These are phyloP conservation scores for Microcebus lehilahytsara DNA, from an alignment of 2,113 vertebrate genomes.

Conservation along the genomic window DNA sequence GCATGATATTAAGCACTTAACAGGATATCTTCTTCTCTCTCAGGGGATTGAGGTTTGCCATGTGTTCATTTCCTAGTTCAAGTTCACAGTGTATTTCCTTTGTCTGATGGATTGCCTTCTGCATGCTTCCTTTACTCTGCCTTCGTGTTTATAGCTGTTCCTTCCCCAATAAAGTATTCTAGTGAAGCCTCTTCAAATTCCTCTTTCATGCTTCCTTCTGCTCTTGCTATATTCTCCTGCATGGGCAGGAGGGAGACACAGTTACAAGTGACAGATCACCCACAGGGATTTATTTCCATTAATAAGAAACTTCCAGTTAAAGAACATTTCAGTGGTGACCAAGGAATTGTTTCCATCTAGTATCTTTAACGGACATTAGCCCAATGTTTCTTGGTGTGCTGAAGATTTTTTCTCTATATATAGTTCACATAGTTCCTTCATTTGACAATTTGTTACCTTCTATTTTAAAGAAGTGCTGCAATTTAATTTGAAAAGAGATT, in stretches of 20 bases:
- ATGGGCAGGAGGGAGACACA: neutral
- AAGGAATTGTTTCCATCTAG: neutral
- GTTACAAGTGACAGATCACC: neutral
- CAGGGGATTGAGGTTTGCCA: neutral
- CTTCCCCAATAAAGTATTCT: neutral
- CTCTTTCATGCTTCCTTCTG: neutral
- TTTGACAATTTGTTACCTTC: neutral
- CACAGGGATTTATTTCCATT: neutral
- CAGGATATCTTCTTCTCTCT: neutral
- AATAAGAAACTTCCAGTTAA: neutral
- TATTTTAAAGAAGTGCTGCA: neutral
- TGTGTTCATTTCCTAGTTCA: neutral
- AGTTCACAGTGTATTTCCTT: neutral
- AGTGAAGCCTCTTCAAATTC: neutral
- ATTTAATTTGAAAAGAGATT: slow-evolving; percentile 41
- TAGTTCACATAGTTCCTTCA: neutral
- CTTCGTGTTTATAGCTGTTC: neutral
- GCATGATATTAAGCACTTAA: neutral
- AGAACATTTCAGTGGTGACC: neutral
- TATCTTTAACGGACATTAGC: slow-evolving; percentile 4
- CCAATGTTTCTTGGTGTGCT: neutral
- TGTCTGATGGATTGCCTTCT: neutral
- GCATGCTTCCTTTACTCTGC: neutral
- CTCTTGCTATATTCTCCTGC: neutral
- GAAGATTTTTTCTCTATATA: neutral